These are phyloP conservation scores for Coregonus sp. DNA, from an alignment of 2,797 vertebrate genomes.

Conservation along the genomic window DNA sequence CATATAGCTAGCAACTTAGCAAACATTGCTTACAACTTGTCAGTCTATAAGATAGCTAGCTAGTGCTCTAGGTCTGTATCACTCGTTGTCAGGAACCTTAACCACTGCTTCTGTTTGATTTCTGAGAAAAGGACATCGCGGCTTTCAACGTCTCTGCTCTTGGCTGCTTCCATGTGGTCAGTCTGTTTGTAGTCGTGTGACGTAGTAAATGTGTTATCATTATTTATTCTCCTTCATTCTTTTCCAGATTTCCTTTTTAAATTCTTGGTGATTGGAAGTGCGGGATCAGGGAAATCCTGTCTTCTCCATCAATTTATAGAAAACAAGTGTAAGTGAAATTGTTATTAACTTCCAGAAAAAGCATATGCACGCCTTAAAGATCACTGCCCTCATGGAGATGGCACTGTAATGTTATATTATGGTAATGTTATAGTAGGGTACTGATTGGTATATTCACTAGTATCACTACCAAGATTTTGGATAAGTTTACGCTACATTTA, in stretches of 20 bases:
- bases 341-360: neutral
- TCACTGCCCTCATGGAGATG: neutral
- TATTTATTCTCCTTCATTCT: neutral
- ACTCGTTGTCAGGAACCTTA: neutral
- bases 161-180: neutral
- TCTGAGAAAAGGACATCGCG: neutral
- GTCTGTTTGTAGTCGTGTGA: neutral
- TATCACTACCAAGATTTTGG: neutral
- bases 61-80: neutral
- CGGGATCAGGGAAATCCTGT: constrained; percentile 83
- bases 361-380: neutral
- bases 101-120: neutral
- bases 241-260: constrained; percentile 84
- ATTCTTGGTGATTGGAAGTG: constrained; percentile 85
- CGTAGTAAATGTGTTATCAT: neutral
- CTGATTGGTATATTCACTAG: neutral
- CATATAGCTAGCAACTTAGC: neutral
- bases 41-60: neutral
- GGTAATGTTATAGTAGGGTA: neutral
- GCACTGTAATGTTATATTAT: neutral
- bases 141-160: neutral
- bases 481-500: neutral
- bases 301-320: constrained; percentile 86
- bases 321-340: constrained; percentile 77
- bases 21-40: neutral